A percentile compares a stretch with the other conserved stretches of the same genome.
Evolutionary conservation across 2,888 invertebrate species (phyloP).

Genomic region (Anticlea derivata): DNA sequence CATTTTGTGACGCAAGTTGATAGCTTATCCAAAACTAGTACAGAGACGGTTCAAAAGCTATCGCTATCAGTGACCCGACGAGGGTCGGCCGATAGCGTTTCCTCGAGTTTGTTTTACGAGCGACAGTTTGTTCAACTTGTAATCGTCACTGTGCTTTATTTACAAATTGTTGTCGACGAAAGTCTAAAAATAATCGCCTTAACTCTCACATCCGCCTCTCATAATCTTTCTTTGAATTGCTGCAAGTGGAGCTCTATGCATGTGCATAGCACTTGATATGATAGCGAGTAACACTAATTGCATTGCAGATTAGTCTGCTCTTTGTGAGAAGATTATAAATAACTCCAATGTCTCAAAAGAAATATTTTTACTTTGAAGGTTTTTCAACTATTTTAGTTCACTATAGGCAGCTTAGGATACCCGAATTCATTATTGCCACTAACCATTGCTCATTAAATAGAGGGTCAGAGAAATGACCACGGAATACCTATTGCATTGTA

Average conservation of each 20-base stretch:
- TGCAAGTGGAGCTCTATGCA: constrained; percentile 40
- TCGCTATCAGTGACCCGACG: constrained; percentile 55
- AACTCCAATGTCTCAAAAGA: background rate
- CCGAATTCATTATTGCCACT: too few relatives aligned
- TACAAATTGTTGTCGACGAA: constrained; percentile 57
- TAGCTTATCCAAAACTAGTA: constrained; percentile 75
- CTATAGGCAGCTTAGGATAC: too few relatives aligned
- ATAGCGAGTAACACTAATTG: constrained; percentile 40
- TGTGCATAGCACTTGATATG: constrained; percentile 35
- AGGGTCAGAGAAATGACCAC: too few relatives aligned
- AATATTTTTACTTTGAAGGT: background rate
- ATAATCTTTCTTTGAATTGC: constrained; percentile 52
- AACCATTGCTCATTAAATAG: too few relatives aligned
- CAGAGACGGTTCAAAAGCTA: constrained; percentile 66
- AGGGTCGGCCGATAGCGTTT: constrained; percentile 54
- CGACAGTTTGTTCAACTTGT: constrained; percentile 77
- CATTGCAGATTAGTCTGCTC: constrained; percentile 18
- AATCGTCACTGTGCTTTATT: constrained; percentile 63
- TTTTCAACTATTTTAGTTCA: too few relatives aligned
- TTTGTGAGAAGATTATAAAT: background rate
- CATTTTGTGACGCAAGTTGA: constrained; percentile 73
- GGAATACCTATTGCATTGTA: too few relatives aligned
- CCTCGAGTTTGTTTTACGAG: constrained; percentile 57
- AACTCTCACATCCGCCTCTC: constrained; percentile 55
- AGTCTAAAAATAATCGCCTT: constrained; percentile 55